Evolutionary conservation across 2,113 vertebrate species (phyloP).

Genomic region (Microcebus ravelobensis): DNA sequence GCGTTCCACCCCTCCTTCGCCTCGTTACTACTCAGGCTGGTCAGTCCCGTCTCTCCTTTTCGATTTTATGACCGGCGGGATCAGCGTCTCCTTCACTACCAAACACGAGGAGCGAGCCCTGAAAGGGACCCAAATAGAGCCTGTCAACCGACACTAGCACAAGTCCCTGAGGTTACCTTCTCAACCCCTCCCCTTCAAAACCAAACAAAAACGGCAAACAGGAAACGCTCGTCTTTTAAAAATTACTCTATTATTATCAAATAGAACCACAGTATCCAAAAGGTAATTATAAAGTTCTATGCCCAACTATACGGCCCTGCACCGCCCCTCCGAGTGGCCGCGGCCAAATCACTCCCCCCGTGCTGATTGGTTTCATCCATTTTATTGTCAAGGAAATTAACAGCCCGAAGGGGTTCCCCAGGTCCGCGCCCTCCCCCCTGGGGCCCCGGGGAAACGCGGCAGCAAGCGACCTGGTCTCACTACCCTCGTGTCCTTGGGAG

Average conservation of each 20-base stretch:
- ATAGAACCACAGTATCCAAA: constrained; percentile 83
- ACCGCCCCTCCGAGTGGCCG: constrained; percentile 62
- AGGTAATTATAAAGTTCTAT: constrained; percentile 78
- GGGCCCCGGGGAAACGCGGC: constrained; percentile 40
- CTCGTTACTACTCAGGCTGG: not conserved
- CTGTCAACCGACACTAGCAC: not conserved
- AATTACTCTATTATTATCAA: constrained; percentile 84
- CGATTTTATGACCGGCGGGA: not conserved
- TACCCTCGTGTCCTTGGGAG: constrained; percentile 38
- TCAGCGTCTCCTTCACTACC: not conserved
- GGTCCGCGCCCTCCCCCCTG: constrained; percentile 20
- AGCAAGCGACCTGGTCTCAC: constrained; percentile 54
- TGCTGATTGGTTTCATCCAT: constrained; percentile 78
- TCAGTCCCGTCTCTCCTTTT: not conserved
- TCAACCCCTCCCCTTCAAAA: constrained; percentile 63
- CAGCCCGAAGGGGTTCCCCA: constrained; percentile 71
- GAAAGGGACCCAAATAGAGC: not conserved
- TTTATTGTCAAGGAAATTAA: constrained; percentile 81
- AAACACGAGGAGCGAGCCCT: not conserved
- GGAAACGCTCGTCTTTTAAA: constrained; percentile 81
- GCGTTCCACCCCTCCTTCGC: no score
- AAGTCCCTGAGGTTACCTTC: not conserved
- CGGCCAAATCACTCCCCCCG: constrained; percentile 79
- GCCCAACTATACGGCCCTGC: constrained; percentile 60
- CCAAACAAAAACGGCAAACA: constrained; percentile 80